phyloP scores from a whole-genome alignment of 2,888 invertebrate genomes.

The Cerceris rybyensis region DNA sequence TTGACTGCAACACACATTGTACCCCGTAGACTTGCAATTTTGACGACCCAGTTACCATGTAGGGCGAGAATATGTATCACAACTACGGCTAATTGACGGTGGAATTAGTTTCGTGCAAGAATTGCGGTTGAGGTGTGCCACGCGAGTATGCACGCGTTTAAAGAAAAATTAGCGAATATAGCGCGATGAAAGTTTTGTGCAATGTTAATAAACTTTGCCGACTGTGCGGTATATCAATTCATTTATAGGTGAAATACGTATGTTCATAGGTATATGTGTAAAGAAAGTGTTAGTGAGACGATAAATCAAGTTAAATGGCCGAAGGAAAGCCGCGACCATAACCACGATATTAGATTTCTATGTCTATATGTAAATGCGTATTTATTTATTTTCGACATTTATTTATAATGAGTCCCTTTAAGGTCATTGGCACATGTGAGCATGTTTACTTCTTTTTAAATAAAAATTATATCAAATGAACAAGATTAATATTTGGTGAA shows the following conservation, averaged over 20 bases:
- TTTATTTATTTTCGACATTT: too few species aligned
- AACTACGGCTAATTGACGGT: conserved; percentile 44
- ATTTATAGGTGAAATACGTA: conserved; percentile 10
- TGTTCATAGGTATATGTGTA: too few species aligned
- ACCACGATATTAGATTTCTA: too few species aligned
- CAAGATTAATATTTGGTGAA: too few species aligned
- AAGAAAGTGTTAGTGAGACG: too few species aligned
- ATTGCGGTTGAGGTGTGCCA: conserved; percentile 7
- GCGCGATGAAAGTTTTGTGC: conserved; percentile 30
- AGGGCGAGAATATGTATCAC: conserved; percentile 54
- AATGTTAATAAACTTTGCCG: conserved; percentile 35
- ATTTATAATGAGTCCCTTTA: too few species aligned
- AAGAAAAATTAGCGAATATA: conserved; percentile 8
- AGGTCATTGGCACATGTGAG: too few species aligned
- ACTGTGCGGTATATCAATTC: conserved; percentile 17
- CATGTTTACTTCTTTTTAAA: too few species aligned
- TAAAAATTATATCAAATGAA: too few species aligned
- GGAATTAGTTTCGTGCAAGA: conserved; percentile 31
- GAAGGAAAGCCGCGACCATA: too few species aligned
- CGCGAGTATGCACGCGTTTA: background rate
- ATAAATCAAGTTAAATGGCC: too few species aligned
- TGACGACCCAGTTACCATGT: conserved; percentile 72
- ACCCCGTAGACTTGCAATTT: conserved; percentile 52
- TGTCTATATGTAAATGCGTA: too few species aligned
- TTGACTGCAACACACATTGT: conserved; percentile 46